A percentile compares a stretch with the other conserved stretches of the same genome.
These are phyloP conservation scores for Ibidorhyncha struthersii DNA, from an alignment of 2,113 vertebrate species.

Conservation along the genomic window DNA sequence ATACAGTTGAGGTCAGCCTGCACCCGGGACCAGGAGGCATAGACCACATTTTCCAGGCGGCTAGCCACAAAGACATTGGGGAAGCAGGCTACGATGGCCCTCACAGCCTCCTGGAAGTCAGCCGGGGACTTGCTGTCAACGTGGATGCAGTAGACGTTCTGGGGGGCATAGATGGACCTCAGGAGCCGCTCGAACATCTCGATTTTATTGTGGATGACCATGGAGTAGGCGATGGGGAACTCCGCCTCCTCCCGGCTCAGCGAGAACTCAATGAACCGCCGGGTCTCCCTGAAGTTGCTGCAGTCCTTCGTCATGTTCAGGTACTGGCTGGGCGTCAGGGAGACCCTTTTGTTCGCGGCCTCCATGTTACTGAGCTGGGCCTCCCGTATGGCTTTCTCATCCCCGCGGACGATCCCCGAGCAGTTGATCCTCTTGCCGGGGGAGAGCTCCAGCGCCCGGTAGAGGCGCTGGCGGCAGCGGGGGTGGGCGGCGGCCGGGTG, in stretches of 20 bases:
- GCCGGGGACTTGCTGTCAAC: conserved; percentile 81
- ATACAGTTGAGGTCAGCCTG: conserved; percentile 95
- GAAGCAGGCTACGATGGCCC: conserved; percentile 83
- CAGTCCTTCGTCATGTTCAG: conserved; percentile 83
- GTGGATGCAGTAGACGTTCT: conserved; percentile 92
- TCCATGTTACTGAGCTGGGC: conserved; percentile 63
- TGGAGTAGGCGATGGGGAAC: conserved; percentile 89
- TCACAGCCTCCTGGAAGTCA: conserved; percentile 76
- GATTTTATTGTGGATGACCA: conserved; percentile 90
- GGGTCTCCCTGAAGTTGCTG: conserved; percentile 57
- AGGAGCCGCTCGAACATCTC: conserved; percentile 92
- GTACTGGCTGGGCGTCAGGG: conserved; percentile 69
- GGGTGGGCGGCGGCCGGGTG: fast-evolving
- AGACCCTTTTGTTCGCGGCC: neutral
- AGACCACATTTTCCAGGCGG: conserved; percentile 81
- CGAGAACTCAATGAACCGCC: conserved; percentile 77
- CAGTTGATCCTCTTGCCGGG: conserved; percentile 67
- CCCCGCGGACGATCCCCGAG: conserved; percentile 74
- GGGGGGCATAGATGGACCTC: conserved; percentile 83
- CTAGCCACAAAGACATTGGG: conserved; percentile 89
- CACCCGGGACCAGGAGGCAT: conserved; percentile 90
- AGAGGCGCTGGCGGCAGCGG: neutral
- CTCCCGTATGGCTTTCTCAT: conserved; percentile 34
- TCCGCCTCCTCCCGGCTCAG: conserved; percentile 85
- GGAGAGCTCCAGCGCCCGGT: conserved; percentile 52